Base-by-base conservation (phyloP, 1,140 invertebrate genomes). In the Drosophila lacertosa region DNA sequence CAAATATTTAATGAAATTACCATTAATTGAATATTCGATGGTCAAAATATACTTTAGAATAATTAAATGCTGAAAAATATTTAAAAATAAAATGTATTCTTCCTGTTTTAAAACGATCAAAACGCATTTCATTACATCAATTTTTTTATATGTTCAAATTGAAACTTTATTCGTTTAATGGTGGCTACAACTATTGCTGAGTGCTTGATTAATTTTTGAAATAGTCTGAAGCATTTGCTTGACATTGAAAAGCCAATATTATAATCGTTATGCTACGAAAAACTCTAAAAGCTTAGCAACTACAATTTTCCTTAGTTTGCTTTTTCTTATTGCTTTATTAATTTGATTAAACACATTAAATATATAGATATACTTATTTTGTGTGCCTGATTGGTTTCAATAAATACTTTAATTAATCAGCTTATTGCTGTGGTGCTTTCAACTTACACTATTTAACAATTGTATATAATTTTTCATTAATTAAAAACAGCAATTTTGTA, bases 121-220 rank as follows among this genome's bases (percentile, higher is more conserved):
- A n/a, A n/a, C n/a, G n/a, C n/a, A n/a, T n/a, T n/a, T n/a, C 7
- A 29, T 59, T 33, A 9, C 18, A 9, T 6, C 47, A 3, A 3
- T 2, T 3, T 16, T 1, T 11, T 20, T 47, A 29, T 42, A 29
- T 42, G 59, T 71, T 44, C 10, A 5, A 35, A 60, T 74, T 65
- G 39, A 57, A 77, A 77, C 71, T 82, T 88, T 88, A 75, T 82
- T 88, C 24, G 53, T 51, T 68, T 74, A 80, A 86, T 82, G 54
- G 42, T 88, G 40, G 53, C 76, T 86, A 84, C 63, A 77, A 50
- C 74, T 81, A 78, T 48, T 42, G 20, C 54, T 73, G 47, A 69
- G 81, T 83, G 80, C 81, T 68, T 73, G 58, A 80, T 59, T 72
- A 80, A 26, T 71, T 45, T 72, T 53, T 26, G 11, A 35, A 55